Conservation (phyloP, 1,140 invertebrate genomes). For the Babylonia areolata region DNA sequence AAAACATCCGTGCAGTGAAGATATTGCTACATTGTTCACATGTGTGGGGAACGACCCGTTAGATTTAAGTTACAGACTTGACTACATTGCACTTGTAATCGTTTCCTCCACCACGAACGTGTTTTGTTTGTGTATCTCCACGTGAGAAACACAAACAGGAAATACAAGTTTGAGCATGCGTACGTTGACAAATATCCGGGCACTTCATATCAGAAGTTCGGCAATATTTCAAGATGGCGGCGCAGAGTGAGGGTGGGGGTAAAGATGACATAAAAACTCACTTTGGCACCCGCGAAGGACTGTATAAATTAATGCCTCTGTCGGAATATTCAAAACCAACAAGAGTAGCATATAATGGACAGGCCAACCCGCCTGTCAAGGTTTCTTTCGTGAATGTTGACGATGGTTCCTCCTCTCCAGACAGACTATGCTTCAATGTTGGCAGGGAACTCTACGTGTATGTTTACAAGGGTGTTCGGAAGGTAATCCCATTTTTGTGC, state of each 20-base stretch:
- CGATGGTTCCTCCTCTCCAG: constrained; percentile 78
- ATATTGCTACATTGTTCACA: too few species aligned
- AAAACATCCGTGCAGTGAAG: too few species aligned
- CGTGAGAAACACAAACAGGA: too few species aligned
- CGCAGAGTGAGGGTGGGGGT: constrained; percentile 81
- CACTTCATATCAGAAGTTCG: constrained; percentile 58
- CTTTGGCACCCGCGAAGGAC: constrained; percentile 95
- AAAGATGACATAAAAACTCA: constrained; percentile 97
- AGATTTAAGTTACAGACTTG: too few species aligned
- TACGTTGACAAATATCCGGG: constrained; percentile 63
- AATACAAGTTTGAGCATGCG: constrained; percentile 53
- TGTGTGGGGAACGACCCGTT: too few species aligned
- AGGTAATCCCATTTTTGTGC: constrained; percentile 79
- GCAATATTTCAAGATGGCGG: constrained; percentile 69
- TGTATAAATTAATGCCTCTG: constrained; percentile 93
- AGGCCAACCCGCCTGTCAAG: constrained; percentile 87
- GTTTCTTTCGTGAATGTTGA: constrained; percentile 92
- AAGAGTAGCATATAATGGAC: constrained; percentile 81
- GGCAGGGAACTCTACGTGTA: constrained; percentile 98
- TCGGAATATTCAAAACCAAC: constrained; percentile 96
- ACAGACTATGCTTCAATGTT: constrained; percentile 98
- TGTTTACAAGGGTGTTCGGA: constrained; percentile 95
- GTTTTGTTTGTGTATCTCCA: too few species aligned
- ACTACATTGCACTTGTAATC: too few species aligned
- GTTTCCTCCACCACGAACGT: too few species aligned